Base-by-base conservation (phyloP, 2,888 invertebrate genomes). In the Diloba caeruleocephala region DNA sequence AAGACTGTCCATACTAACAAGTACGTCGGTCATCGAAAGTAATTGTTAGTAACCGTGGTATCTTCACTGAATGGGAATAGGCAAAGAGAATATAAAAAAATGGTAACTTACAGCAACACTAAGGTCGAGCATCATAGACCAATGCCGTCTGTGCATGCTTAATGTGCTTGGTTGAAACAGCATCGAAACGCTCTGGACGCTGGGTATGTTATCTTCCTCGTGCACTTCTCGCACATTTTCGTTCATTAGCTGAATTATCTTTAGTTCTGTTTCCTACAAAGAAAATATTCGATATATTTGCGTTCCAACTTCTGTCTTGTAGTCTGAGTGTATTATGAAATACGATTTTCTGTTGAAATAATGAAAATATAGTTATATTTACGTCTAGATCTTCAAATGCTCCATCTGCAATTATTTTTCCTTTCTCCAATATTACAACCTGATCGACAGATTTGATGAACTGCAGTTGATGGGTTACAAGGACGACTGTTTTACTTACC, bases 391-490 rank as follows among this genome's bases (percentile, higher is more conserved):
- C 84, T 32, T 87, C 82, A 55, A 89, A 92, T 15, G 76, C 78
- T 44, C 92, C 92, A 54, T 86, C 78, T 2, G 86, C 90, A 6
- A 89, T 61, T 12, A 91, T 78, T 46, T 74, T 82, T 21, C 92
- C 90, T 50, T 90, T 89, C 8, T 90, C 84, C 89, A 93, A 83
- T 9, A 93, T 87, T 0, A 93, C 79, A 10, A 93, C 93, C 51
- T 94, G 94, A 79, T 96, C 96, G 1, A 95, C 96, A 28, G 94
- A 91, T 71, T 95, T 95, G 6, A 97, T 89, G 69, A 96, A 97
- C 81, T 98, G 98, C 41, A 97, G 85, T 81, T 98, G 98, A 90
- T 98, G 97, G 0, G 98, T 98, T 2, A 97, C 96, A 46, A 98
- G 87, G 37, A 98, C 93, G 0, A 96, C 95, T 6, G 96, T 96